Percentiles rank a stretch among this genome's conserved stretches.
These are phyloP conservation scores for Porites evermanni DNA, from an alignment of 92 coral and sea anemone species.

Conservation along the genomic window DNA sequence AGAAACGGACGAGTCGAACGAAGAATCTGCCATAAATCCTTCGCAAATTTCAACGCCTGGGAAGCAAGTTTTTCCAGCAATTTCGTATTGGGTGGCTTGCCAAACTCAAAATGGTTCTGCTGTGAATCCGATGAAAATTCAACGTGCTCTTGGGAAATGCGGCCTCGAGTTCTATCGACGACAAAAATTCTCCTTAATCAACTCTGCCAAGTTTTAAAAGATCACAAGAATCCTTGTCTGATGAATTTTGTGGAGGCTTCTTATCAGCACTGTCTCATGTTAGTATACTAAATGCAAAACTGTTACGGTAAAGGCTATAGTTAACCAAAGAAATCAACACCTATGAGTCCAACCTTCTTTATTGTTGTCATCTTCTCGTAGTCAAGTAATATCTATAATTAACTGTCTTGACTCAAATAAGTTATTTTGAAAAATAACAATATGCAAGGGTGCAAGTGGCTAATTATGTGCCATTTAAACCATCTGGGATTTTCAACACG, in stretches of 20 bases:
- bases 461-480: too few relatives aligned
- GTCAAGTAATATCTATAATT: too few relatives aligned
- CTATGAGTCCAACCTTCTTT: too few relatives aligned
- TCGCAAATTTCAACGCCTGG: not conserved
- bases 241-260: constrained; percentile 5
- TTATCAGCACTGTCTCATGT: not conserved
- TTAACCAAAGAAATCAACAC: too few relatives aligned
- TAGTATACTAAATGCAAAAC: not conserved
- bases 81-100: not conserved
- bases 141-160: not conserved
- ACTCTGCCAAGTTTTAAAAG: constrained; percentile 3
- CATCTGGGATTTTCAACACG: too few relatives aligned
- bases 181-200: not conserved
- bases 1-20: not conserved
- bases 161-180: not conserved
- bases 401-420: too few relatives aligned
- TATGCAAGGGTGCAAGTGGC: too few relatives aligned
- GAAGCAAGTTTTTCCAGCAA: not conserved
- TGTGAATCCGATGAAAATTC: not conserved
- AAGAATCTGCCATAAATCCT: not conserved
- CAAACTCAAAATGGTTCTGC: not conserved
- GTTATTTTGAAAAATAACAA: too few relatives aligned
- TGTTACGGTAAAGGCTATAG: not conserved
- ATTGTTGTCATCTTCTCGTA: too few relatives aligned
- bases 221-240: not conserved